Conservation (phyloP, 2,888 invertebrate species). For the Limnephilus lunatus region DNA sequence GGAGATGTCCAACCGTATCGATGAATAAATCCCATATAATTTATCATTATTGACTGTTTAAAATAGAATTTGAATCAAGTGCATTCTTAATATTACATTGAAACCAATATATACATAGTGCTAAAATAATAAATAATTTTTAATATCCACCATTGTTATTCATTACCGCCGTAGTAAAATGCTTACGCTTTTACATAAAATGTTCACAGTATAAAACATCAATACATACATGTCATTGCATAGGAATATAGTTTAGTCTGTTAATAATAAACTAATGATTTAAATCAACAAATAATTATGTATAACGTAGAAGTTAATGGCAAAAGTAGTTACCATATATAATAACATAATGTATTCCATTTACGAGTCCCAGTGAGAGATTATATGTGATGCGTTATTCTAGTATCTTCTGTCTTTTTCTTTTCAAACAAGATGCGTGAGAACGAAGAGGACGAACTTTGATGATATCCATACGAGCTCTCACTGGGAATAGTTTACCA, state of each 20-base stretch:
- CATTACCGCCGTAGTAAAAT: neutral
- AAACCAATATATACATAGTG: neutral
- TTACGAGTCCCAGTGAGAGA: too few relatives aligned
- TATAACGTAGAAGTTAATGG: neutral
- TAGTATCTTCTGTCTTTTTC: too few relatives aligned
- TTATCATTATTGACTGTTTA: neutral
- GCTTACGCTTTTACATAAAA: neutral
- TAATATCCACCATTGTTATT: constrained; percentile 9
- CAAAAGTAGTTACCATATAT: neutral
- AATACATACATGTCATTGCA: neutral
- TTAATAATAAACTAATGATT: neutral
- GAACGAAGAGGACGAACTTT: too few relatives aligned
- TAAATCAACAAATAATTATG: neutral
- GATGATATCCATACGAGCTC: too few relatives aligned
- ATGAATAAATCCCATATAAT: too few relatives aligned
- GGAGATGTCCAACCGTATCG: neutral
- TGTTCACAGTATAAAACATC: neutral
- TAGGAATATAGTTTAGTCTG: neutral
- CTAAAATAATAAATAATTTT: neutral
- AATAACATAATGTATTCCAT: neutral
- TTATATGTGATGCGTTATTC: too few relatives aligned
- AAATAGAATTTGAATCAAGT: neutral
- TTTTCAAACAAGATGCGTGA: too few relatives aligned
- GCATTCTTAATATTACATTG: neutral
- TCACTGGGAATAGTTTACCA: too few relatives aligned